Evolutionary conservation across 2,888 invertebrate species (phyloP).

Genomic region (Dicycla oo): DNA sequence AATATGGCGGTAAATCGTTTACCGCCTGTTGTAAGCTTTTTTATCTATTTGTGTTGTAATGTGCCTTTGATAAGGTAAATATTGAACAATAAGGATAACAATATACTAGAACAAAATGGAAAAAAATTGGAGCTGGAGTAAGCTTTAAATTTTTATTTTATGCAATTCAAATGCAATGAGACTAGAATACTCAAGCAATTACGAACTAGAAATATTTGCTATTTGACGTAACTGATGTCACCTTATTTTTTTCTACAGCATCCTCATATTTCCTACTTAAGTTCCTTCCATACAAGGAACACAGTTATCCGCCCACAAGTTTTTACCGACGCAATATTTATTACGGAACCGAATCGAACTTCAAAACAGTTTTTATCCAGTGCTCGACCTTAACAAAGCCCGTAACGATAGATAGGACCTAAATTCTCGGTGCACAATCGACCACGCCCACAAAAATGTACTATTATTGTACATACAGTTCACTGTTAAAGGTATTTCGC

Average conservation of each 20-base stretch:
- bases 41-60: conserved; percentile 49
- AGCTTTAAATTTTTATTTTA: not conserved
- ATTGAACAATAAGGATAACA: conserved; percentile 54
- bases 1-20: conserved; percentile 58
- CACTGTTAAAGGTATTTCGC: conserved; percentile 85
- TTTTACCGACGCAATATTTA: conserved; percentile 66
- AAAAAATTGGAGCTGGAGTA: not conserved
- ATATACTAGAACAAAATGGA: not conserved
- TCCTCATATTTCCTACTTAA: conserved; percentile 61
- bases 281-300: conserved; percentile 39
- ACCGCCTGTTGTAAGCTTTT: conserved; percentile 51
- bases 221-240: not conserved
- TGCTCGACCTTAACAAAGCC: conserved; percentile 39
- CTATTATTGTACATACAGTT: conserved; percentile 67
- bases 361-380: conserved; percentile 57
- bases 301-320: conserved; percentile 62
- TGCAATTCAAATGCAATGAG: not conserved
- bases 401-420: conserved; percentile 76
- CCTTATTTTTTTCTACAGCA: conserved; percentile 8
- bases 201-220: not conserved
- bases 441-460: conserved; percentile 85
- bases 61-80: conserved; percentile 61
- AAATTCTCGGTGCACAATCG: conserved; percentile 79
- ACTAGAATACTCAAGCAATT: too few relatives aligned
- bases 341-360: conserved; percentile 60